Percentiles rank a stretch among this genome's conserved stretches.
Conservation (phyloP, 2,888 invertebrate species). For the Rhabditophanes sp. region DNA sequence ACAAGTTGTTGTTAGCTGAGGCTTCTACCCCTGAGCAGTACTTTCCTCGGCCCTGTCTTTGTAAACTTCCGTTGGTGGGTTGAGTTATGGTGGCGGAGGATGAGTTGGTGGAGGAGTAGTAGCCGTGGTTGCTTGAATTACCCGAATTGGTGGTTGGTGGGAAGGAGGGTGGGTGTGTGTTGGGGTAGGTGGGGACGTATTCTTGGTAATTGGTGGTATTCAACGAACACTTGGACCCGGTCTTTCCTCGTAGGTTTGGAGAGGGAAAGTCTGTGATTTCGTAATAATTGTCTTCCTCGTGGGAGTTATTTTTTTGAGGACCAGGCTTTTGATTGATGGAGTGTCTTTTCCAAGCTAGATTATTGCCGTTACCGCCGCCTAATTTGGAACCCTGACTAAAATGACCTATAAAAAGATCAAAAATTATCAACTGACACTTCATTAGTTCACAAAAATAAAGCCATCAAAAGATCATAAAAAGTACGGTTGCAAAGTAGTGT, state of each 20-base stretch:
- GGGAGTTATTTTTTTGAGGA: constrained; percentile 5
- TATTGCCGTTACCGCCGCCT: not conserved
- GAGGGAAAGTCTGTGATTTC: constrained; percentile 16
- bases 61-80: not conserved
- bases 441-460: not conserved
- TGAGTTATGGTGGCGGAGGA: constrained; percentile 14
- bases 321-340: constrained; percentile 3
- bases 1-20: not conserved
- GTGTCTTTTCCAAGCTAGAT: constrained; percentile 6
- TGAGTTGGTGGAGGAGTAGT: constrained; percentile 27
- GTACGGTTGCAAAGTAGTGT: not conserved
- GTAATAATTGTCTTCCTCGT: constrained; percentile 17
- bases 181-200: too few relatives aligned
- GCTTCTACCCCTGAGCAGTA: too few relatives aligned
- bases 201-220: too few relatives aligned
- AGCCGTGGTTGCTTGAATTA: constrained; percentile 28
- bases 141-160: constrained; percentile 13
- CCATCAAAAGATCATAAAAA: constrained; percentile 3
- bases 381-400: constrained; percentile 3
- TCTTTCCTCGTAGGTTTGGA: constrained; percentile 5
- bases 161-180: too few relatives aligned
- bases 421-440: too few relatives aligned
- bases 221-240: too few relatives aligned
- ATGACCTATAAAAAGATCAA: too few relatives aligned
- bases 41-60: too few relatives aligned